phyloP scores from a whole-genome alignment of 1,140 invertebrate species.

The Bombyx mandarina region DNA sequence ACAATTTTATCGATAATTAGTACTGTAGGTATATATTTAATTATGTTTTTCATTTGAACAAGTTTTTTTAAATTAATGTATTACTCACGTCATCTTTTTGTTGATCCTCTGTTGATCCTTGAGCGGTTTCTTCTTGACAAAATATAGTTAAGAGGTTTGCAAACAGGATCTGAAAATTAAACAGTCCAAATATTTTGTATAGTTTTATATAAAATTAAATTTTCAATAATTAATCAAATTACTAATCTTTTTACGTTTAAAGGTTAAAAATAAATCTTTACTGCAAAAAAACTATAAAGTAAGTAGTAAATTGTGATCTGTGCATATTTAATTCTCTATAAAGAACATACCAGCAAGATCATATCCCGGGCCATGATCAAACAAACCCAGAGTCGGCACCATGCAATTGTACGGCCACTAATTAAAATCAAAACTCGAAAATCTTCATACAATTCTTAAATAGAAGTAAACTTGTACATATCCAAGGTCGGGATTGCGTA shows the following conservation, averaged over 20 bases:
- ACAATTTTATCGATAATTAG: too few relatives aligned
- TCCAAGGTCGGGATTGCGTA: conserved; percentile 51
- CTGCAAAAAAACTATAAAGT: neutral
- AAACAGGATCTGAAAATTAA: conserved; percentile 42
- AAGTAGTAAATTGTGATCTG: too few relatives aligned
- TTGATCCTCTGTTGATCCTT: conserved; percentile 6
- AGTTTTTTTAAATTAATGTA: neutral
- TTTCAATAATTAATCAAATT: neutral
- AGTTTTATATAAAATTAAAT: too few relatives aligned
- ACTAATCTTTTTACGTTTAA: neutral
- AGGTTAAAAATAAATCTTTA: neutral
- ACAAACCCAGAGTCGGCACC: conserved; percentile 24
- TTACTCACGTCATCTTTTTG: conserved; percentile 11
- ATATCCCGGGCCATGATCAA: conserved; percentile 44
- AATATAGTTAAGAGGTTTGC: conserved; percentile 39
- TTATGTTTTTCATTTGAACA: too few relatives aligned
- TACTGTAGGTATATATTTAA: too few relatives aligned
- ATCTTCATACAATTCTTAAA: conserved; percentile 12
- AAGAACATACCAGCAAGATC: conserved; percentile 37
- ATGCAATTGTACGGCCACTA: conserved; percentile 13
- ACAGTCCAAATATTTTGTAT: neutral
- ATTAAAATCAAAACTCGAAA: conserved; percentile 6
- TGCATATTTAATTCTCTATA: neutral
- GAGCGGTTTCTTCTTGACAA: conserved; percentile 41
- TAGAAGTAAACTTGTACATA: conserved; percentile 43